phyloP scores from a whole-genome alignment of 2,113 vertebrate species.

The Brevimyrus niger region DNA sequence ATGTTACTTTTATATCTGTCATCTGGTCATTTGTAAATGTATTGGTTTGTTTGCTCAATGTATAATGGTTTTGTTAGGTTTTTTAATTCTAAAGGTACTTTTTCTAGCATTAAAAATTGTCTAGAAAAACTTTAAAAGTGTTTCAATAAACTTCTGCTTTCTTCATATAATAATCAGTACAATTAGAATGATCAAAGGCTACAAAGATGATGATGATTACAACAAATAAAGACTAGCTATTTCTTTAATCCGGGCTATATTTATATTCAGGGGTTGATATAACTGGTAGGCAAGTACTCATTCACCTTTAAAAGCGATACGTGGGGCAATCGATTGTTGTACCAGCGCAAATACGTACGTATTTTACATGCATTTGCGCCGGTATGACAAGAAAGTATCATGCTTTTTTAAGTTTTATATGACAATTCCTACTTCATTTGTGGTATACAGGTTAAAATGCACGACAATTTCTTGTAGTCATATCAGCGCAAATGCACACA shows the following conservation, averaged over 20 bases:
- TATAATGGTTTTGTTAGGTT: not conserved
- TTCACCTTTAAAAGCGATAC: no score
- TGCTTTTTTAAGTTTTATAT: no score
- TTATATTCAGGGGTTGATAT: not conserved
- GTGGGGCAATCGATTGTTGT: no score
- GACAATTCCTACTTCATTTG: no score
- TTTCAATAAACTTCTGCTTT: not conserved
- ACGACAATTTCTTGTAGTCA: no score
- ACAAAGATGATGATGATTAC: not conserved
- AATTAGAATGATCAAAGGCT: not conserved
- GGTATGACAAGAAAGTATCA: no score
- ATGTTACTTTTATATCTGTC: not conserved
- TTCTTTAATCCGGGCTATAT: not conserved
- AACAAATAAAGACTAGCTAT: not conserved
- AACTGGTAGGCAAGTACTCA: no score
- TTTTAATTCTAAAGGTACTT: not conserved
- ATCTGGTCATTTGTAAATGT: not conserved
- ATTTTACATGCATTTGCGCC: no score
- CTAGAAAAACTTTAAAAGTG: not conserved
- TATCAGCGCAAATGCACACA: no score
- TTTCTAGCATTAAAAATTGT: not conserved
- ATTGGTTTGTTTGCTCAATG: not conserved
- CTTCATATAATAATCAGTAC: not conserved
- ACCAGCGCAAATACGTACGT: no score
- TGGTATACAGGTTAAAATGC: no score